phyloP scores from a whole-genome alignment of 92 coral and sea anemone genomes.

The Phymanthus crucifer region DNA sequence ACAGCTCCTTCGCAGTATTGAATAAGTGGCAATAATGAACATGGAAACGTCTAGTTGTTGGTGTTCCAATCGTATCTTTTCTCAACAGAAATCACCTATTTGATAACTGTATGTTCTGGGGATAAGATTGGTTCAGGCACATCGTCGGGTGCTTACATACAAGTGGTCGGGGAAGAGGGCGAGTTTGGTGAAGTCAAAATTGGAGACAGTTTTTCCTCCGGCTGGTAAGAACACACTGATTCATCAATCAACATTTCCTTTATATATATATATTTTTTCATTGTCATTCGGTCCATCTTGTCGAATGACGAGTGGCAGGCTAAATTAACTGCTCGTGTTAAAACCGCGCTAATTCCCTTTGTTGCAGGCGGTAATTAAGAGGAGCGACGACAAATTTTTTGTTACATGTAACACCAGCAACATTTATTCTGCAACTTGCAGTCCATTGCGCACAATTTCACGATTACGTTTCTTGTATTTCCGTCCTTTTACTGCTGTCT shows the following conservation, averaged over 20 bases:
- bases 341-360: neutral
- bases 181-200: conserved; percentile 59
- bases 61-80: neutral
- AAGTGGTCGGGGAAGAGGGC: conserved; percentile 51
- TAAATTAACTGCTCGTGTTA: no score
- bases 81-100: conserved; percentile 49
- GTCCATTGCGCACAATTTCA: no score
- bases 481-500: neutral
- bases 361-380: no score
- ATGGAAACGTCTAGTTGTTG: neutral
- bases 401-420: no score
- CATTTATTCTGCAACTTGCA: no score
- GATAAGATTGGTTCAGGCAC: conserved; percentile 55
- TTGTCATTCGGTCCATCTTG: neutral
- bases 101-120: conserved; percentile 53
- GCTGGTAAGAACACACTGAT: conserved; percentile 34
- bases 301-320: neutral
- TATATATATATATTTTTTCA: no score
- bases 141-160: conserved; percentile 54
- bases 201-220: conserved; percentile 33
- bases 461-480: no score
- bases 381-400: no score
- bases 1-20: no score
- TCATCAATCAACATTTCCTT: no score
- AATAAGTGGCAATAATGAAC: no score